Evolutionary conservation across 53 echinoderm and acorn worm species (phyloP).

Genomic region (Zoroaster sp.): DNA sequence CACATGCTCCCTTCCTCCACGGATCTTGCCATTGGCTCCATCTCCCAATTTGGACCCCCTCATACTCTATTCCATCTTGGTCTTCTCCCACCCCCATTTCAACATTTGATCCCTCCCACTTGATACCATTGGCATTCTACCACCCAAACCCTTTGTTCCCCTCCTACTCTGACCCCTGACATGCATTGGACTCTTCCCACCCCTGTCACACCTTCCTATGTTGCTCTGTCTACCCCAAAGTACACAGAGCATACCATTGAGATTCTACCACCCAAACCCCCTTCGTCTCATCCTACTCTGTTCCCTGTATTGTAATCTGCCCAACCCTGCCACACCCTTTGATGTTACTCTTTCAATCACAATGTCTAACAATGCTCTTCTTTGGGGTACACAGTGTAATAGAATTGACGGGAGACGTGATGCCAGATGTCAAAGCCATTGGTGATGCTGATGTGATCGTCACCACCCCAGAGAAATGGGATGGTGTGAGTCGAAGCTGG

Average conservation of each 20-base stretch:
- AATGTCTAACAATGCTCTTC: no score
- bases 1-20: no score
- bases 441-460: constrained; percentile 90
- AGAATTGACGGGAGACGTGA: constrained; percentile 95
- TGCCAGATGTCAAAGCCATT: constrained; percentile 89
- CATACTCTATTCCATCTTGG: background rate
- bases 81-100: no score
- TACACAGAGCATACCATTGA: background rate
- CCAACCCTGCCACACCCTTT: no score
- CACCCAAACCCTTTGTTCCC: background rate
- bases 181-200: background rate
- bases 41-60: background rate
- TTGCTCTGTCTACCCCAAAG: no score
- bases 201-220: no score
- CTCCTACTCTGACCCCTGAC: background rate
- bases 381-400: constrained; percentile 64
- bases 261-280: no score
- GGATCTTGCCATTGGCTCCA: no score
- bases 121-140: background rate
- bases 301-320: no score
- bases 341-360: no score
- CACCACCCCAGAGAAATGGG: constrained; percentile 98
- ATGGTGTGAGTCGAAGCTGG: constrained; percentile 97
- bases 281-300: no score
- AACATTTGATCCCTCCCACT: background rate